These are phyloP conservation scores for Lathronympha strigana DNA, from an alignment of 2,888 invertebrate genomes.

Conservation along the genomic window DNA sequence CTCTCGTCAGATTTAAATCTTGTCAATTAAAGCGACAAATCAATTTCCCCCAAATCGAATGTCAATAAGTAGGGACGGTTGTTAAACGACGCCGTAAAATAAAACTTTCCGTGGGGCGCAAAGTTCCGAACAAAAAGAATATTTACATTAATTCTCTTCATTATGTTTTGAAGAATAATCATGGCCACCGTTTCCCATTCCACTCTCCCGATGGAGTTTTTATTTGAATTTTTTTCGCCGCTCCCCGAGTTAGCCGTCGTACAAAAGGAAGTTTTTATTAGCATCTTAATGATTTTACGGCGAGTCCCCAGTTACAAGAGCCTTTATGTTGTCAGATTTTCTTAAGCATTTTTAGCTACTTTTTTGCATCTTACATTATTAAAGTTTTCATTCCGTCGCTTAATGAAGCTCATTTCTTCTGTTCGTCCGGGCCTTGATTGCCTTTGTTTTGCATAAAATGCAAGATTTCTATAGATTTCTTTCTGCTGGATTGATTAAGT, in stretches of 20 bases:
- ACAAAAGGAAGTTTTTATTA: conserved; percentile 85
- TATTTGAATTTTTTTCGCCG: conserved; percentile 81
- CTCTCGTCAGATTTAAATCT: conserved; percentile 66
- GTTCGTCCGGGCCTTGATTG: conserved; percentile 82
- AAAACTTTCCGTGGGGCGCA: conserved; percentile 83
- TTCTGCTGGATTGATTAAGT: conserved; percentile 76
- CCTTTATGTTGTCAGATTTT: conserved; percentile 85
- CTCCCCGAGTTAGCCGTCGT: conserved; percentile 76
- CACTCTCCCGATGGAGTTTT: conserved; percentile 82
- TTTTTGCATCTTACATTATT: conserved; percentile 85
- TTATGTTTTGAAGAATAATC: conserved; percentile 85
- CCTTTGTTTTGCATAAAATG: conserved; percentile 84
- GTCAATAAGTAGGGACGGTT: conserved; percentile 83
- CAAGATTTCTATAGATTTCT: conserved; percentile 82
- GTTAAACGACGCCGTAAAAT: conserved; percentile 83
- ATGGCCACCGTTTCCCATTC: conserved; percentile 79
- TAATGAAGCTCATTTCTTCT: conserved; percentile 85
- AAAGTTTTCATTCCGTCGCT: conserved; percentile 84
- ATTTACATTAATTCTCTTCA: conserved; percentile 86
- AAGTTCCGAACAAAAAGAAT: conserved; percentile 82
- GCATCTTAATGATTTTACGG: conserved; percentile 86
- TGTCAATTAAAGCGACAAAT: conserved; percentile 82
- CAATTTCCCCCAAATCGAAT: conserved; percentile 84
- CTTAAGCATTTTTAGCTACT: conserved; percentile 83
- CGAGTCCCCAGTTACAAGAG: conserved; percentile 83